Evolutionary conservation across 2,113 vertebrate genomes (phyloP), one percentile per base, ranked within the genome.

Genomic region (Ranitomeya variabilis): DNA sequence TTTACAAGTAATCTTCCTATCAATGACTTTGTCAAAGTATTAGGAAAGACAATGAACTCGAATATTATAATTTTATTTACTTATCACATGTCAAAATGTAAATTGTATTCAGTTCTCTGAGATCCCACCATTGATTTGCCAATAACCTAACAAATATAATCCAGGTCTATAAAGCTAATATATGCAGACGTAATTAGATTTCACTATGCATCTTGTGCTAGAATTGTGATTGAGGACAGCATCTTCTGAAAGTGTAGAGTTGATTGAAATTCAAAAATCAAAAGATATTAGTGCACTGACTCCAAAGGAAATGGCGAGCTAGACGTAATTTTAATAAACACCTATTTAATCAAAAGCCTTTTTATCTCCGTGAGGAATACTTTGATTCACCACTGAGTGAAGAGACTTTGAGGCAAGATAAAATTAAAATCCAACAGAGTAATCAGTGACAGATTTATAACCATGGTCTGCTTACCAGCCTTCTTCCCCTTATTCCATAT

Each of bases 261-360:
- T 71, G 64, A 23, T 23, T 71, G 60, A 84, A 52, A 45, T 8
- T 83, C 51, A 67, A 16, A 31, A 69, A 54, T 67, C 82, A 71
- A 71, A 69, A 52, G 64, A 84, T 55, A 55, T 71, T 71, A 84
- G 64, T 71, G 45, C 82, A 55, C 64, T 4, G 21, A 21, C 51
- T 55, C 64, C 71, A 66, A 84, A 84, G 9, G 21, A 83, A 54
- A 54, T 71, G 51, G 82, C 9, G 21, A 55, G 51, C 21, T 51
- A 69, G 45, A 51, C 55, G 82, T 69, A 84, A 84, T 54, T 69
- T 66, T 55, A 84, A 84, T 71, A 84, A 84, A 84, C 64, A 15
- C 82, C n/a, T 71, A 84, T n/a, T 67, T 84, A 69, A 71, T 84
- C 82, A 84, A 84, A 84, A 69, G 64, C 13, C 18, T 69, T 55